Evolutionary conservation across 1,140 invertebrate genomes (phyloP), one percentile per base, ranked within the genome.

Genomic region (Steinernema feltiae): DNA sequence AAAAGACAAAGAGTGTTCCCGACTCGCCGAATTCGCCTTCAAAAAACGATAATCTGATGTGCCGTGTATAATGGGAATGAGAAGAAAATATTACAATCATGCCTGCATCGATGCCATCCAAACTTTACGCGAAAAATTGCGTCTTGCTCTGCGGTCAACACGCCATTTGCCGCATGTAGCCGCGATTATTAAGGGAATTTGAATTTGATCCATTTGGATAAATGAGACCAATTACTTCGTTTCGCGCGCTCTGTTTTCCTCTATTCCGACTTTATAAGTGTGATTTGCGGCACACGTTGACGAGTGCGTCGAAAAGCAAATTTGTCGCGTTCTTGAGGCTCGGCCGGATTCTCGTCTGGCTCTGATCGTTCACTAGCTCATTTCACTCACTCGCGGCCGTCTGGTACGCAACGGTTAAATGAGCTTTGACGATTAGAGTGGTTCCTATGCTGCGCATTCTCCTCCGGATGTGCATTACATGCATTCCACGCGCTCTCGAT

Each of bases 101-200:
- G n/a, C n/a, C n/a, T n/a, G n/a, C n/a, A n/a, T n/a, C n/a, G n/a
- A n/a, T n/a, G n/a, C n/a, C n/a, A n/a, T n/a, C n/a, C n/a, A n/a
- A n/a, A n/a, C n/a, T n/a, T n/a, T n/a, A n/a, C n/a, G n/a, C n/a
- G n/a, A n/a, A n/a, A n/a, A n/a, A n/a, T n/a, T n/a, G n/a, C n/a
- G n/a, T n/a, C n/a, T n/a, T n/a, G n/a, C n/a, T n/a, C n/a, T n/a
- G n/a, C n/a, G n/a, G n/a, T n/a, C n/a, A n/a, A n/a, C n/a, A n/a
- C n/a, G n/a, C n/a, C n/a, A n/a, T n/a, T n/a, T n/a, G n/a, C n/a
- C n/a, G n/a, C 53, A 21, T 21, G 41, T 46, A 7, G 41, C 41
- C 41, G n/a, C n/a, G 53, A 63, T 63, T 63, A 63, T 63, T 63
- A 63, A 63, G 53, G 53, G 53, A 63, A 63, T 63, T 63, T 63